A percentile compares a stretch with the other conserved stretches of the same genome.
Conservation (phyloP, 2,797 vertebrate species). For the Enteromius anoplus region DNA sequence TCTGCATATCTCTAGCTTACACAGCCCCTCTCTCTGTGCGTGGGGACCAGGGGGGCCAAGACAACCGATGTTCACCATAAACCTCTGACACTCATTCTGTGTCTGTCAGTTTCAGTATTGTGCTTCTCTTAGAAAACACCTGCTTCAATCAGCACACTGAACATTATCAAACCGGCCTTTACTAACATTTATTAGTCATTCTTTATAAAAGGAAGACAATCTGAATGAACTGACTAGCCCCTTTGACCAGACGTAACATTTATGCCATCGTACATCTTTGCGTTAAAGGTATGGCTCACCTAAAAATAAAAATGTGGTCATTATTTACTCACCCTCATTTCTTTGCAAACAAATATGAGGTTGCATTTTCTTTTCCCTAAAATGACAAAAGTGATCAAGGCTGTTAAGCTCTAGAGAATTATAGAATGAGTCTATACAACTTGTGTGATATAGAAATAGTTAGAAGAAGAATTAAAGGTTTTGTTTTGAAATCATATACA, state of each 20-base stretch:
- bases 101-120: slow-evolving; percentile 48
- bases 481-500: background rate
- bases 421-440: background rate
- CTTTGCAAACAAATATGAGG: background rate
- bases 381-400: background rate
- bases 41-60: slow-evolving; percentile 50
- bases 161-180: slow-evolving; percentile 43
- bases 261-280: background rate
- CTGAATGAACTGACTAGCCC: slow-evolving; percentile 6
- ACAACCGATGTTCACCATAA: slow-evolving; percentile 58
- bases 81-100: slow-evolving; percentile 59
- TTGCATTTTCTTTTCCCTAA: background rate
- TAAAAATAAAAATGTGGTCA: background rate
- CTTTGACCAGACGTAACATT: slow-evolving; percentile 5
- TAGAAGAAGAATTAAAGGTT: background rate
- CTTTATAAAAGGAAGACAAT: slow-evolving; percentile 10
- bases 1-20: slow-evolving; percentile 84
- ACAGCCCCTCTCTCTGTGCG: slow-evolving; percentile 68
- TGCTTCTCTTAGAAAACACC: slow-evolving; percentile 35
- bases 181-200: slow-evolving; percentile 47
- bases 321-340: background rate
- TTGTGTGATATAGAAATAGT: background rate
- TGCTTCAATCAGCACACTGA: slow-evolving; percentile 37
- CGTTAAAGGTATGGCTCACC: background rate
- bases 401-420: background rate